Conservation (phyloP, 2,113 vertebrate genomes). For the Paradisaea rubra region DNA sequence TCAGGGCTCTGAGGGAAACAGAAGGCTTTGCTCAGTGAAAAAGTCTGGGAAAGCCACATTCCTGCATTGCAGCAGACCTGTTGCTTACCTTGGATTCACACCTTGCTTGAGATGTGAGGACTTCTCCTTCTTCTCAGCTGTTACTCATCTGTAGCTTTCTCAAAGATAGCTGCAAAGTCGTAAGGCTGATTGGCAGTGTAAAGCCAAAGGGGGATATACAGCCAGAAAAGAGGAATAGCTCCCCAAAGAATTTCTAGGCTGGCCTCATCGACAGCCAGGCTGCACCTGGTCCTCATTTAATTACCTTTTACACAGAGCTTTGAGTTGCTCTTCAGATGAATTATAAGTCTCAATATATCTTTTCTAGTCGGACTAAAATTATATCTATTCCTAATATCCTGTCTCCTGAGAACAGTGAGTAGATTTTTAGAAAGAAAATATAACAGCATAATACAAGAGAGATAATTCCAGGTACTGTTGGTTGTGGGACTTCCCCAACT, state of each 20-base stretch:
- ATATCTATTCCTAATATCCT: not conserved
- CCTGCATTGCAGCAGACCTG: not conserved
- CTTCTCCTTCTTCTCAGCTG: not conserved
- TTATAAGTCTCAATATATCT: not conserved
- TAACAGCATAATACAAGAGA: not conserved
- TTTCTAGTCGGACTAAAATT: not conserved
- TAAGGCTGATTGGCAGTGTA: not conserved
- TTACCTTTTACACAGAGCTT: not conserved
- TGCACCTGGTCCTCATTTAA: not conserved
- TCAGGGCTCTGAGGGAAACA: not conserved
- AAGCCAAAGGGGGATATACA: not conserved
- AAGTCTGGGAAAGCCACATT: not conserved
- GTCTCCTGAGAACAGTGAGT: not conserved
- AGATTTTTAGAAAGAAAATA: not conserved
- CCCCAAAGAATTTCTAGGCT: not conserved
- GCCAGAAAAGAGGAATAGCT: not conserved
- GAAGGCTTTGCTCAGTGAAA: not conserved
- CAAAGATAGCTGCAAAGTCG: not conserved
- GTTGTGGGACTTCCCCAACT: not conserved
- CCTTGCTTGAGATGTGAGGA: not conserved
- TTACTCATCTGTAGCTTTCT: not conserved
- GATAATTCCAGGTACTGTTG: not conserved
- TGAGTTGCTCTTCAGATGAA: not conserved
- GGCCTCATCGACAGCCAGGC: not conserved
- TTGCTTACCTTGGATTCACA: constrained; percentile 4